Base-by-base conservation (phyloP, 2,797 vertebrate species). In the Emydoidea blandingii region DNA sequence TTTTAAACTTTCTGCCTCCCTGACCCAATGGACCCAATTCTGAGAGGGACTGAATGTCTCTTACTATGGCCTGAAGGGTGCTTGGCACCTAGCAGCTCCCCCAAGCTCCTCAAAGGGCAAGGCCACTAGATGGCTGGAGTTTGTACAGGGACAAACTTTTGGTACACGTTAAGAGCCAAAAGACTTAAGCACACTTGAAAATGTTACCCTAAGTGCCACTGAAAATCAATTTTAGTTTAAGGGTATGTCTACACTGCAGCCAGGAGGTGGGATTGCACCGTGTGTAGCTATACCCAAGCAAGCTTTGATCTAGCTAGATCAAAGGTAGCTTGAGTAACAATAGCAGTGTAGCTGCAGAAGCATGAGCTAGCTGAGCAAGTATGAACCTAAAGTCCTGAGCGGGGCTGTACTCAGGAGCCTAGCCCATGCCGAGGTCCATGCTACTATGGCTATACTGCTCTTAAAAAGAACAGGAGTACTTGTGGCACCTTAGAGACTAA, bases 91-190 rank as follows among this genome's bases (percentile, higher is more conserved):
- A 31, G 25, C 27, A 31, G 56, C 5, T 41, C 41, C 41, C 41
- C 34, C 34, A n/a, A 65, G 34, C 34, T 65, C 62, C 62, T n/a
- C 34, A n/a, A 37, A 15, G 16, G 34, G 59, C 2, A 47, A 50
- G 78, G 85, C 59, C 34, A 23, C 7, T 15, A 59, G 92, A 89
- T 59, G 96, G 59, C 37, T 87, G 50, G 41, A 95, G 95, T 80
- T 87, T 68, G 68, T 59, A 79, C 57, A 89, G 86, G 91, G 59
- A 50, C 56, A 37, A 65, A 19, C 34, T 23, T 54, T 37, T 80
- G 9, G 44, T 83, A 88, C 79, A 82, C 56, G 44, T 54, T 74
- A 92, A 37, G n/a, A 89, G 74, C 79, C 25, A 23, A 62, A 95
- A 87, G 12, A 6, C 4, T 41, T 41, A 41, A 41, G 41, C 41